Base-by-base conservation (phyloP, 92 coral and sea anemone species). In the Epizoanthus rinbou region DNA sequence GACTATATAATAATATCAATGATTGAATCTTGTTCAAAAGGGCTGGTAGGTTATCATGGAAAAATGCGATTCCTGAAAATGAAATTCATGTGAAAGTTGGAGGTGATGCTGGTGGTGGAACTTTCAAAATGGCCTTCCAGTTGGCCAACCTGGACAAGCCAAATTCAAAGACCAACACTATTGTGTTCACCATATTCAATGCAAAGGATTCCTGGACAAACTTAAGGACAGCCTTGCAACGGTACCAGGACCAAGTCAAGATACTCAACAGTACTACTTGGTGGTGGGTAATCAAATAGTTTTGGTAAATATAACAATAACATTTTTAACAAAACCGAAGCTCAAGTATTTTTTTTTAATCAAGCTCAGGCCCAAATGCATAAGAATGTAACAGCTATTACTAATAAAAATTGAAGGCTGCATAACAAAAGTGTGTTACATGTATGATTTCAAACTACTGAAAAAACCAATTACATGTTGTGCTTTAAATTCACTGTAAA, bases 31-130 rank as follows among this genome's bases (percentile, higher is more conserved):
- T 50, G 54, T 50, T 50, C 50, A 43, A 43, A 28, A 28, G 50
- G 50, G 50, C 8, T 57, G 81, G 68, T 18, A 39, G 86, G 73
- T 63, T 84, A 2, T 73, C 82, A 47, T 63, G 66, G 87, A 45
- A 52, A 0, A 84, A 74, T 74, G 87, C 75, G 0, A 63, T 84
- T 47, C 87, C 82, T 3, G 57, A 74, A 24, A 47, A 63, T 22
- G 82, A 84, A 28, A 71, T 84, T 3, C 82, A 85, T 11, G 6
- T 54, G 0, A 85, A 78, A 54, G 57, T 85, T 85, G 83, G 69
- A 14, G 87, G 87, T 23, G 83, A 84, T 84, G 87, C 69, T 59
- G 87, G 87, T 22, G 83, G 79, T 33, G 87, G 87, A 35, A 53
- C 59, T 6, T 84, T 84, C 57, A 84, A 84, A 64, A 84, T 84